phyloP scores from a whole-genome alignment of 2,113 vertebrate species.

The Peromyscus californicus region DNA sequence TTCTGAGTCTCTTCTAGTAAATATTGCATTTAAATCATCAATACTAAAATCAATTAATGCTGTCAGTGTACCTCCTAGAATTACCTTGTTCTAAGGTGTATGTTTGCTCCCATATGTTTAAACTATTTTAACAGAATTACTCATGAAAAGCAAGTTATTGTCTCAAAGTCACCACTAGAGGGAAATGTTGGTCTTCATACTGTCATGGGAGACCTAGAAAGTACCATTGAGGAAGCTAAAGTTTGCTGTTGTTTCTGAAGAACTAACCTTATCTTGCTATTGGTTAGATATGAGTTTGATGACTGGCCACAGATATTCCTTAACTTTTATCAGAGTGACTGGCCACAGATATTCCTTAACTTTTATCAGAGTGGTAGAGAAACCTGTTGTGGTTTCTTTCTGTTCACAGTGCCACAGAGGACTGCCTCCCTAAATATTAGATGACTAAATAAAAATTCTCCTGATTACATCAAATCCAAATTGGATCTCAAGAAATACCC shows the following conservation, averaged over 20 bases:
- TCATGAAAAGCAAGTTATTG: neutral
- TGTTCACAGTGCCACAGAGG: neutral
- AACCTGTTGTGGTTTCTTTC: neutral
- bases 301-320: neutral
- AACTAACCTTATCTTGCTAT: neutral
- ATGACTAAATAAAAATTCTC: neutral
- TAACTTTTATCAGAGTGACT: neutral
- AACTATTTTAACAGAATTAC: neutral
- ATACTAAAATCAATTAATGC: neutral
- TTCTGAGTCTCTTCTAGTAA: neutral
- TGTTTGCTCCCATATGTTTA: neutral
- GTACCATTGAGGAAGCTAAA: too few species aligned
- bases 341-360: neutral
- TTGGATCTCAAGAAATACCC: neutral
- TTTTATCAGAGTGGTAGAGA: neutral
- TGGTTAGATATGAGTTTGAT: neutral
- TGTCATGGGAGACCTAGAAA: neutral
- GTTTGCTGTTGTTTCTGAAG: neutral
- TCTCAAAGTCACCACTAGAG: constrained; percentile 84
- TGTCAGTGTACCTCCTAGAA: fast-evolving
- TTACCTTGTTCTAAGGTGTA: neutral
- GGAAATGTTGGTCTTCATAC: constrained; percentile 88
- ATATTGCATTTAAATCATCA: neutral
- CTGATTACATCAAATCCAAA: neutral
- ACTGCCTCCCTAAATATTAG: neutral